Evolutionary conservation across 1,140 invertebrate genomes (phyloP).

Genomic region (Lordiphosa mommai): DNA sequence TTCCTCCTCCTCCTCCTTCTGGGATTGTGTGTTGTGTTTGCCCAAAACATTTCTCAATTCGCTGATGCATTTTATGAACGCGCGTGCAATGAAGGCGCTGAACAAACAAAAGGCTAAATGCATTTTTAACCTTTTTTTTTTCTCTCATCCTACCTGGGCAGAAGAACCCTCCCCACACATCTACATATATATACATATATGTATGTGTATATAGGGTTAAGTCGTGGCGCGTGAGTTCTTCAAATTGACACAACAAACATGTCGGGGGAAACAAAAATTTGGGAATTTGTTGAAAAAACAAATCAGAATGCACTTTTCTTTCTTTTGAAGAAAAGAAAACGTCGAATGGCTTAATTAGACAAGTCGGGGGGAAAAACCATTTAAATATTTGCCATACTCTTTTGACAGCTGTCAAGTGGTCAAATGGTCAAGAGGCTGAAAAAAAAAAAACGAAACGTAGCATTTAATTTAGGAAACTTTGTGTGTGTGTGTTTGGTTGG

Average conservation of each 20-base stretch:
- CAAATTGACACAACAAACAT: conserved; percentile 54
- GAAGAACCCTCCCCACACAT: no score
- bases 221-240: conserved; percentile 60
- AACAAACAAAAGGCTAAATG: conserved; percentile 61
- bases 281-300: conserved; percentile 69
- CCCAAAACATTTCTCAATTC: conserved; percentile 69
- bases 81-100: conserved; percentile 43
- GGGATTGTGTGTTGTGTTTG: conserved; percentile 48
- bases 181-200: conserved; percentile 9
- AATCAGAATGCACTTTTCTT: conserved; percentile 41
- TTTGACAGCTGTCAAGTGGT: conserved; percentile 77
- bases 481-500: conserved; percentile 33
- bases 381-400: conserved; percentile 68
- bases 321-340: conserved; percentile 8
- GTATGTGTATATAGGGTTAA: conserved; percentile 45
- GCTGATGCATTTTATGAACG: conserved; percentile 76
- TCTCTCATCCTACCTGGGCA: conserved; percentile 18
- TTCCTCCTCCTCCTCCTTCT: conserved; percentile 12
- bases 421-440: conserved; percentile 50
- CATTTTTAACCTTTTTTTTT: conserved; percentile 65
- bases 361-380: conserved; percentile 30
- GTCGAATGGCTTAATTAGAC: conserved; percentile 63
- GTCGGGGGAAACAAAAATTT: conserved; percentile 33
- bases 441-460: conserved; percentile 50
- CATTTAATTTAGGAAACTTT: conserved; percentile 59